Base-by-base conservation (phyloP, 2,888 invertebrate genomes). In the Heliconius erato region DNA sequence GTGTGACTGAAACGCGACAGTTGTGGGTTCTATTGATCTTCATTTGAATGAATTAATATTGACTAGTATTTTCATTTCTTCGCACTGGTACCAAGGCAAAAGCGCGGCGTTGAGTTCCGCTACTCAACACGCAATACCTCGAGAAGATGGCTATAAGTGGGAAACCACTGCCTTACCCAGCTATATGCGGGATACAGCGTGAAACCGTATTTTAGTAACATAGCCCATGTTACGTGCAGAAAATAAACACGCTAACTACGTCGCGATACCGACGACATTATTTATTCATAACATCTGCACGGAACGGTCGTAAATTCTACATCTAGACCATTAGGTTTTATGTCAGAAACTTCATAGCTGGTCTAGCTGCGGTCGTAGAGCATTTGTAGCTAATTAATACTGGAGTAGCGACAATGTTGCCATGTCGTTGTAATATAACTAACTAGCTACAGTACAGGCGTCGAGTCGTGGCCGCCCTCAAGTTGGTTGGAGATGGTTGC, bases 311-410 rank as follows among this genome's bases (percentile, higher is more conserved):
- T 77, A 59, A 40, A 44, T 40, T 67, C 2, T 40, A 40, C 40
- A 40, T 40, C 40, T 65, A 77, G 26, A 40, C 26, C 26, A 77
- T 77, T 65, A 77, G 40, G 59, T 67, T 77, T 77, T 67, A 67
- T 67, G 40, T 77, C 16, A 44, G 26, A 77, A 67, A n/a, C 26
- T n/a, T 44, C 23, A 19, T 80, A 68, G 59, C 49, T 40, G 23
- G 49, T 49, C 67, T 67, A 67, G 63, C 40, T 35, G 67, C 35
- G 16, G 65, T 54, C 19, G 28, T 32, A 44, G 72, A 67, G 26
- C 67, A 54, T 80, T 54, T 80, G 68, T 6, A 69, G 69, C 69
- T 76, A 81, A 81, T 81, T 77, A 68, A 77, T n/a, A 76, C 44
- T 35, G 59, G 40, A 44, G 63, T 59, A 74, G 65, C 7, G 68